Evolutionary conservation across 1,140 invertebrate species (phyloP).

Genomic region (Amyelois transitella): DNA sequence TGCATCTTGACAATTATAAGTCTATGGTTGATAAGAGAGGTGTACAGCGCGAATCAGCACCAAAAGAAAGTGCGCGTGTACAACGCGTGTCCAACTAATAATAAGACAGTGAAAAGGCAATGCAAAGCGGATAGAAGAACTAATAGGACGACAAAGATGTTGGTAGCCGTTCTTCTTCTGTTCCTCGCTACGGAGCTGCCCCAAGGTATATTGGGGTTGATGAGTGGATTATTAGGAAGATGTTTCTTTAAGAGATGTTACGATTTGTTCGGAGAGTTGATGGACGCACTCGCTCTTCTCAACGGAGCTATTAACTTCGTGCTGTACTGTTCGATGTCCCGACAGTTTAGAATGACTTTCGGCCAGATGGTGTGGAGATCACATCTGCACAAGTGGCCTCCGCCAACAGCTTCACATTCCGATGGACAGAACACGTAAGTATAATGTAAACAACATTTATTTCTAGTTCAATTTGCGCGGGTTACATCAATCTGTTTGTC

Average conservation of each 20-base stretch:
- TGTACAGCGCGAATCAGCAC: constrained; percentile 70
- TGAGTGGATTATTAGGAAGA: constrained; percentile 82
- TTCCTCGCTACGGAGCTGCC: constrained; percentile 93
- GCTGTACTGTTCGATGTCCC: constrained; percentile 95
- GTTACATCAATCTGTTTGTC: no score
- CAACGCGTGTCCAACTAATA: constrained; percentile 71
- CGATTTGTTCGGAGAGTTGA: constrained; percentile 88
- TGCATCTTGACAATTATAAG: constrained; percentile 87
- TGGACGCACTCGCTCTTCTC: constrained; percentile 93
- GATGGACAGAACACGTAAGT: constrained; percentile 65
- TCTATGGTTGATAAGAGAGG: constrained; percentile 84
- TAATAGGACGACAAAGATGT: constrained; percentile 92
- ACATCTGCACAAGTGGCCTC: constrained; percentile 11
- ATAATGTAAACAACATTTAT: background rate
- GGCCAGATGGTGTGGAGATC: constrained; percentile 79
- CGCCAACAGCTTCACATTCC: constrained; percentile 49
- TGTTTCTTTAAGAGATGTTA: constrained; percentile 85
- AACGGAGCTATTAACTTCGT: constrained; percentile 96
- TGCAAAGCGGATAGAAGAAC: constrained; percentile 81
- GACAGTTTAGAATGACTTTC: constrained; percentile 93
- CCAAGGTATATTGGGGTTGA: constrained; percentile 83
- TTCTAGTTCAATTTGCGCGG: background rate
- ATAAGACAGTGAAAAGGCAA: constrained; percentile 63
- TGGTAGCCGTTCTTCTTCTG: constrained; percentile 89
- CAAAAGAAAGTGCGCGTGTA: constrained; percentile 75